Base-by-base conservation (phyloP, 2,888 invertebrate genomes). In the Serripes groenlandicus region DNA sequence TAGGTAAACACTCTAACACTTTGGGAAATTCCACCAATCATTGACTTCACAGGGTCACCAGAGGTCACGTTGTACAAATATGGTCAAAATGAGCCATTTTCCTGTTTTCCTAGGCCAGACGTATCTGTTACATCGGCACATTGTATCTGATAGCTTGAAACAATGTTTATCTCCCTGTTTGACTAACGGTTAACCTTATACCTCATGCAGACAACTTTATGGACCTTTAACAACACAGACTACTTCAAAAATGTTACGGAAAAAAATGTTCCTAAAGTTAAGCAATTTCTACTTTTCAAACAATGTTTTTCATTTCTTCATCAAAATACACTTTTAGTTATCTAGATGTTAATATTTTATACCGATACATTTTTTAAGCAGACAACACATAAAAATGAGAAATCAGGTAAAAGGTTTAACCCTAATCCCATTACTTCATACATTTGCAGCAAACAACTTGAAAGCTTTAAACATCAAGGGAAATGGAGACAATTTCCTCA, bases 61-160 rank as follows among this genome's bases (percentile, higher is more conserved):
- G 18, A 35, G 75, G 75, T 60, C 49, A 70, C 9, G 62, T 9
- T 70, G 32, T 70, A 77, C 76, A 77, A 52, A 77, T 77, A 77
- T 77, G 76, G 76, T 70, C 52, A 69, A 56, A 56, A 56, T 56
- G 56, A 56, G 56, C n/a, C n/a, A n/a, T n/a, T n/a, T n/a, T n/a
- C n/a, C n/a, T 56, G 23, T 56, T 56, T 56, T 26, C n/a, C 11
- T 26, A 21, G 23, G 18, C 21, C 56, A 56, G 4, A 11, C 56
- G 23, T 56, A n/a, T 1, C 23, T 1, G 23, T 56, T 23, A 23
- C 56, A 21, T 56, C 56, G n/a, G n/a, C 23, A 26, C 56, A 56
- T 26, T 56, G 9, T 2, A 56, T 3, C 49, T 56, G 56, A 56
- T 56, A 56, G 11, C 56, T 49, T 49, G 42, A 21, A 21, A 49